These are phyloP conservation scores for Apteryx owenii DNA, from an alignment of 2,113 vertebrate species.

Conservation along the genomic window DNA sequence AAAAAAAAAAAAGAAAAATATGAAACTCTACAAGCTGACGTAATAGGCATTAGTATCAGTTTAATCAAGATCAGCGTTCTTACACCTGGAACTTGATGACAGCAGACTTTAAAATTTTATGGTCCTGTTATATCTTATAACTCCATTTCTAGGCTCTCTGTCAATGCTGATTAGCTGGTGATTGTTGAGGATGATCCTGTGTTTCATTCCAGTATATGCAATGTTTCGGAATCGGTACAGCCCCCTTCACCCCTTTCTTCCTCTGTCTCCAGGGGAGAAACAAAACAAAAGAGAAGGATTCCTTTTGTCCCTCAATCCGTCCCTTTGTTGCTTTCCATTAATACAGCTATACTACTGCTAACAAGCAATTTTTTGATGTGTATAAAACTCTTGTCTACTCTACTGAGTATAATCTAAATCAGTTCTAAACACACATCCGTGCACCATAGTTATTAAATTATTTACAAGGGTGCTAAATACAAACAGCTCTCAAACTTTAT, in stretches of 20 bases:
- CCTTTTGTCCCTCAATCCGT: background rate
- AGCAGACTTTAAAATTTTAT: background rate
- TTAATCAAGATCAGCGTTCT: background rate
- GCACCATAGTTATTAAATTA: conserved; percentile 45
- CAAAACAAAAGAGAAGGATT: background rate
- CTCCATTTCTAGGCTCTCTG: background rate
- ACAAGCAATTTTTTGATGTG: conserved; percentile 2
- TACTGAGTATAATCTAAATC: conserved; percentile 24
- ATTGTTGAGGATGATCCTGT: background rate
- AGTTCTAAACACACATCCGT: conserved; percentile 28
- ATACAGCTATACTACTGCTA: background rate
- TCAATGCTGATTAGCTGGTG: background rate
- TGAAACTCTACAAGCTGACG: background rate
- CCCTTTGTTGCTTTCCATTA: conserved; percentile 27
- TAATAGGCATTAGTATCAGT: background rate
- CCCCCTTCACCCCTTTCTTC: background rate
- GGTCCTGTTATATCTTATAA: background rate
- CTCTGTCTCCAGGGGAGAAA: background rate
- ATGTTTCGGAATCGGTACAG: background rate
- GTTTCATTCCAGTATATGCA: background rate
- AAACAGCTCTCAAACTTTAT: conserved; percentile 11
- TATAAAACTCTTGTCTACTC: background rate
- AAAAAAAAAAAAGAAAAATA: background rate
- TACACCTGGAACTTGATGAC: background rate
- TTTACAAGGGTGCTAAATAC: conserved; percentile 27